These are phyloP conservation scores for Hippocampus mohnikei DNA, from an alignment of 2,113 vertebrate species.

Conservation along the genomic window DNA sequence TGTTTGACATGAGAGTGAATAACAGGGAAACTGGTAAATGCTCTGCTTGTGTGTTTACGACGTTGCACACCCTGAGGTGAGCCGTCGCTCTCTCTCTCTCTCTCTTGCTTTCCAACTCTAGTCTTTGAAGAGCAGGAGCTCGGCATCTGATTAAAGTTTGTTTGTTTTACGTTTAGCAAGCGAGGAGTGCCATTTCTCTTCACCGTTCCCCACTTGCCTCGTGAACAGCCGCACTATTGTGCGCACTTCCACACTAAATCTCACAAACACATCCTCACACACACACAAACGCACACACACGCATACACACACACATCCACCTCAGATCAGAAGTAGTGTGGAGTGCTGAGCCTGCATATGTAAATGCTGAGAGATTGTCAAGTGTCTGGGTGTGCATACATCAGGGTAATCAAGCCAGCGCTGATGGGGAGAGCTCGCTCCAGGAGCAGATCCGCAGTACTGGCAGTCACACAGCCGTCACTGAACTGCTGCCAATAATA, in stretches of 20 bases:
- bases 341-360: slow-evolving; percentile 76
- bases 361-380: slow-evolving; percentile 74
- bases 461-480: slow-evolving; percentile 74
- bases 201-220: slow-evolving; percentile 48
- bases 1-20: slow-evolving; percentile 72
- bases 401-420: slow-evolving; percentile 73
- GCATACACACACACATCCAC: slow-evolving; percentile 25
- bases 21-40: slow-evolving; percentile 66
- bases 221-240: slow-evolving; percentile 30
- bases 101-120: slow-evolving; percentile 22
- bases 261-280: slow-evolving; percentile 34
- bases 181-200: slow-evolving; percentile 68
- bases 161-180: slow-evolving; percentile 78
- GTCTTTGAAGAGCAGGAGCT: slow-evolving; percentile 69
- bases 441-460: slow-evolving; percentile 72
- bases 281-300: slow-evolving; percentile 13
- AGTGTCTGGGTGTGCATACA: slow-evolving; percentile 73
- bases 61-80: slow-evolving; percentile 62
- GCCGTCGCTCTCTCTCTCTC: slow-evolving; percentile 37
- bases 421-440: slow-evolving; percentile 68
- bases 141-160: slow-evolving; percentile 71
- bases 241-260: slow-evolving; percentile 49
- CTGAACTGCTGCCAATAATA: slow-evolving; percentile 74
- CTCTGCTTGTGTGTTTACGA: slow-evolving; percentile 73
- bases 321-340: slow-evolving; percentile 71